These are phyloP conservation scores for Knipowitschia caucasica DNA, from an alignment of 2,797 vertebrate species.

Conservation along the genomic window DNA sequence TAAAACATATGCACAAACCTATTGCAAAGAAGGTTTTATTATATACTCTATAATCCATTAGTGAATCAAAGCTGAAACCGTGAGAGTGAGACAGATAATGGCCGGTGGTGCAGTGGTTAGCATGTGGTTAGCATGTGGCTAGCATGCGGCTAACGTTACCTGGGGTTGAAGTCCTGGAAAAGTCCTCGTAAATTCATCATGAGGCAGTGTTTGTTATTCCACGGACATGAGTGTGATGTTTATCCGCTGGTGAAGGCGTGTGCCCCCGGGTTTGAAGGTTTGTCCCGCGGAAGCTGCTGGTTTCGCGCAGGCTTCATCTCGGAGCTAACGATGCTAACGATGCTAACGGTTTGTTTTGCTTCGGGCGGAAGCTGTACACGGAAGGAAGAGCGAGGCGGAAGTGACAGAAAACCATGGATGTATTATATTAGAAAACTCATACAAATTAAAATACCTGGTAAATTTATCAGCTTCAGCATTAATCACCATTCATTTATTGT, in stretches of 20 bases:
- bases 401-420: neutral
- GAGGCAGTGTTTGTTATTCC: neutral
- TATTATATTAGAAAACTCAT: no score
- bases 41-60: no score
- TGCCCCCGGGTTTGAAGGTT: neutral
- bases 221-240: constrained; percentile 19
- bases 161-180: constrained; percentile 74
- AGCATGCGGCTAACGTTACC: constrained; percentile 42
- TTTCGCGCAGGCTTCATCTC: neutral
- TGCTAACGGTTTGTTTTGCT: constrained; percentile 13
- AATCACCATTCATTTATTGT: no score
- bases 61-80: no score
- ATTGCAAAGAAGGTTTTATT: no score
- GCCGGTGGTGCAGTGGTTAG: no score
- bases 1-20: no score
- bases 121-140: constrained; percentile 8
- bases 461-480: no score
- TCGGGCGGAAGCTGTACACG: neutral
- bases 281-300: neutral
- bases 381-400: no score
- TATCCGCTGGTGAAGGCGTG: neutral
- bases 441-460: no score
- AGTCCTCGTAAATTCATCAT: constrained; percentile 71
- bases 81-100: neutral
- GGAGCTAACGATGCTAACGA: neutral